Conservation (phyloP, 2,113 vertebrate genomes). For the Dasyurus viverrinus region DNA sequence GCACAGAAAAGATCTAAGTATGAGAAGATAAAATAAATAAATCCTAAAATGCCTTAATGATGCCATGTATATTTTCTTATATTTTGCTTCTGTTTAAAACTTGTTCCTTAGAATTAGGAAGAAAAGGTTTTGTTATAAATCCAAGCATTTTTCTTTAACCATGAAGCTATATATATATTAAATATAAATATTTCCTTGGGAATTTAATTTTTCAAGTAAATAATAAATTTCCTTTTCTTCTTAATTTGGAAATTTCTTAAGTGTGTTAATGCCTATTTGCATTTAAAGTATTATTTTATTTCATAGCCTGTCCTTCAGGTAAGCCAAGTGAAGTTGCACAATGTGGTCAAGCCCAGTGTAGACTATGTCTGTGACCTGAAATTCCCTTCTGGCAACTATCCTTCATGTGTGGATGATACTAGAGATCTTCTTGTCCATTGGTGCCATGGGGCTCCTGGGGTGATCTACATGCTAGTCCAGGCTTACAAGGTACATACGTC, state of each 20-base stretch:
- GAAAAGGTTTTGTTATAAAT: background rate
- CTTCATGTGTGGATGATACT: slow-evolving; percentile 90
- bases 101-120: background rate
- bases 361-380: slow-evolving; percentile 93
- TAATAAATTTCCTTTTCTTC: background rate
- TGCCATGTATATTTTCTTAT: slow-evolving; percentile 17
- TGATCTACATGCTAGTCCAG: slow-evolving; percentile 96
- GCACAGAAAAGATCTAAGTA: background rate
- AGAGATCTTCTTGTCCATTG: slow-evolving; percentile 96
- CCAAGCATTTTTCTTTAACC: background rate
- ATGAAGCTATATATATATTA: slow-evolving; percentile 3
- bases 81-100: slow-evolving; percentile 37
- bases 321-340: slow-evolving; percentile 84
- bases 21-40: background rate
- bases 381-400: slow-evolving; percentile 94
- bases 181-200: slow-evolving; percentile 33
- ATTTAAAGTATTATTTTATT: slow-evolving; percentile 37
- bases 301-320: slow-evolving; percentile 83
- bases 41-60: slow-evolving; percentile 16
- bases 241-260: slow-evolving; percentile 34
- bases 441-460: slow-evolving; percentile 96
- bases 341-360: slow-evolving; percentile 92
- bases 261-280: background rate
- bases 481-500: slow-evolving; percentile 90
- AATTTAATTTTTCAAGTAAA: background rate